phyloP scores from a whole-genome alignment of 2,888 invertebrate genomes.

The Apomyelois bistriatella region DNA sequence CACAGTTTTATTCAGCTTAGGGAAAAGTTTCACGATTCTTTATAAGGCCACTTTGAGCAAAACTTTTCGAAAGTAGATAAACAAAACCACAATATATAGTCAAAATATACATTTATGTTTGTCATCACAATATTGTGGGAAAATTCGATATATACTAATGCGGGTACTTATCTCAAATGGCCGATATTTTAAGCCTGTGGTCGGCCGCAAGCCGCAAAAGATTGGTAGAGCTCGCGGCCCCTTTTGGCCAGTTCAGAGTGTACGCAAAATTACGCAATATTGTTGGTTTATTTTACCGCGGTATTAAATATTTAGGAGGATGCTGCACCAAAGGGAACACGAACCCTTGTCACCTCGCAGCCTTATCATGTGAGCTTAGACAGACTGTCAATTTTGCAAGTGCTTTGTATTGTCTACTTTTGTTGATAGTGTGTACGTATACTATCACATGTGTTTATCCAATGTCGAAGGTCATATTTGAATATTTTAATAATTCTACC shows the following conservation, averaged over 20 bases:
- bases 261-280: slow-evolving; percentile 11
- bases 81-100: background rate
- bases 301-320: slow-evolving; percentile 12
- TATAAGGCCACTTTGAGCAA: background rate
- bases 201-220: slow-evolving; percentile 47
- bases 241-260: slow-evolving; percentile 21
- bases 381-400: slow-evolving; percentile 13
- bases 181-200: slow-evolving; percentile 33
- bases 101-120: background rate
- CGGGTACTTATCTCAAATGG: background rate
- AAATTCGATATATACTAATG: background rate
- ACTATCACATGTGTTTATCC: background rate
- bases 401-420: background rate
- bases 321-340: slow-evolving; percentile 1
- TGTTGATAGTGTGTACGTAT: background rate
- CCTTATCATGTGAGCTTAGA: slow-evolving; percentile 7
- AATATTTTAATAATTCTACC: too few relatives aligned
- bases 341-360: slow-evolving; percentile 9
- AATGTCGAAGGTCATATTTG: too few relatives aligned
- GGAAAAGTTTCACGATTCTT: background rate
- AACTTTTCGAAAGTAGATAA: background rate
- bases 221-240: slow-evolving; percentile 24
- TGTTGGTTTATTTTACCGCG: slow-evolving; percentile 4
- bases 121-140: background rate
- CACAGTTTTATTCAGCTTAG: background rate